Base-by-base conservation (phyloP, 1,140 invertebrate genomes). In the Vanessa atalanta region DNA sequence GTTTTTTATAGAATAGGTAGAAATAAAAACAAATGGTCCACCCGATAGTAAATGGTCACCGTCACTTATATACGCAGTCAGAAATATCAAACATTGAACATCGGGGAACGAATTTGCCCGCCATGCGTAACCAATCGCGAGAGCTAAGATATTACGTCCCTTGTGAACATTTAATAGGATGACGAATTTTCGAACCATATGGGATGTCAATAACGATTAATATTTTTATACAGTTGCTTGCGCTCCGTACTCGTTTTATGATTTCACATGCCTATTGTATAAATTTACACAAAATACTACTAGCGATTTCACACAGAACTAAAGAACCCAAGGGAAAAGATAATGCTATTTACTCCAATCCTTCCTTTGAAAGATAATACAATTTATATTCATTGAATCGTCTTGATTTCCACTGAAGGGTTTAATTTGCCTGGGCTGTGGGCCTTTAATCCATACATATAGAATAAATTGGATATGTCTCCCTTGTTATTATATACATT, bases 311-410 rank as follows among this genome's bases (percentile, higher is more conserved):
- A 73, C 64, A 67, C 51, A 47, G 12, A 63, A n/a, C 72, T 68
- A 60, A 63, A 61, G 57, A 73, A 26, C 72, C 47, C 68, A 9
- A 63, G 57, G 23, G 68, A 61, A 70, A 70, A 51, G 71, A 73
- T 73, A 73, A 67, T 73, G 31, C 72, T 67, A 67, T 73, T 73
- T 73, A 67, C 57, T 73, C 9, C 65, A 47, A 61, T 68, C 72
- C 47, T 50, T 67, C 65, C 65, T 68, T 68, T 48, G 55, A 64
- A 60, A 50, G 57, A 68, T 73, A 73, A 73, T 64, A 66, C 57
- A 73, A 73, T 73, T 73, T 73, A 73, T 73, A 73, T 73, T 73
- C 72, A 73, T 73, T 68, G 72, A 68, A 73, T 73, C 65, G 71
- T 63, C 71, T 67, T 66, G 71, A 73, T 73, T 73, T 67, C 55